Conservation (phyloP, 2,888 invertebrate species). For the Lucinisca nassula region DNA sequence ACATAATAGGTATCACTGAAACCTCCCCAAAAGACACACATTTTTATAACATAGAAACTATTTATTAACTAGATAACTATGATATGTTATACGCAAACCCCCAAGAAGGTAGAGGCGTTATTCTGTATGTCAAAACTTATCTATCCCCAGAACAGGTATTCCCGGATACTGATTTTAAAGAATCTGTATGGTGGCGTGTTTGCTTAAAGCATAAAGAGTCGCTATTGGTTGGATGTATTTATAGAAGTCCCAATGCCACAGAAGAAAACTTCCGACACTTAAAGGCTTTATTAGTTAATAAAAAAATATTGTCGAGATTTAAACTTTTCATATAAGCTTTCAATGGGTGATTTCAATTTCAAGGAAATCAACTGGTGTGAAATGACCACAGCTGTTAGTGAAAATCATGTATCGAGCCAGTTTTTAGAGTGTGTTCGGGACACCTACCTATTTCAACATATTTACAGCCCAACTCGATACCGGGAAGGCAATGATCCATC, state of each 20-base stretch:
- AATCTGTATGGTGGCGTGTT: constrained; percentile 15
- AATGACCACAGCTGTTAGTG: neutral
- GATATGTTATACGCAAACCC: too few species aligned
- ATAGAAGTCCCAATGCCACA: neutral
- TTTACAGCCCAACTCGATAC: neutral
- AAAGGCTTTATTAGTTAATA: neutral
- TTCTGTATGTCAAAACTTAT: too few species aligned
- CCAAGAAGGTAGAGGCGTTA: too few species aligned
- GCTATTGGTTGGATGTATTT: constrained; percentile 1
- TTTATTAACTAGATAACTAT: too few species aligned
- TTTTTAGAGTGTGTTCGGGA: constrained; percentile 24
- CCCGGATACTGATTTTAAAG: too few species aligned
- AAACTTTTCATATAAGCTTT: too few species aligned
- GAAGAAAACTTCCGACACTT: neutral
- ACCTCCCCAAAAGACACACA: too few species aligned
- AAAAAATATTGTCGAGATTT: neutral
- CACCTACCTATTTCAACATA: constrained; percentile 18
- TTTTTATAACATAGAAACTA: too few species aligned
- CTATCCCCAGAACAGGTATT: too few species aligned
- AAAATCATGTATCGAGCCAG: constrained; percentile 22
- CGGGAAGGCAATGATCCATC: neutral
- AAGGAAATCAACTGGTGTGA: constrained; percentile 11
- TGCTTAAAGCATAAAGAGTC: neutral
- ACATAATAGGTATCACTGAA: too few species aligned
- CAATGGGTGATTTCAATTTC: constrained; percentile 31